These are phyloP conservation scores for Simalia tracyae DNA, from an alignment of 2,797 vertebrate species.

Conservation along the genomic window DNA sequence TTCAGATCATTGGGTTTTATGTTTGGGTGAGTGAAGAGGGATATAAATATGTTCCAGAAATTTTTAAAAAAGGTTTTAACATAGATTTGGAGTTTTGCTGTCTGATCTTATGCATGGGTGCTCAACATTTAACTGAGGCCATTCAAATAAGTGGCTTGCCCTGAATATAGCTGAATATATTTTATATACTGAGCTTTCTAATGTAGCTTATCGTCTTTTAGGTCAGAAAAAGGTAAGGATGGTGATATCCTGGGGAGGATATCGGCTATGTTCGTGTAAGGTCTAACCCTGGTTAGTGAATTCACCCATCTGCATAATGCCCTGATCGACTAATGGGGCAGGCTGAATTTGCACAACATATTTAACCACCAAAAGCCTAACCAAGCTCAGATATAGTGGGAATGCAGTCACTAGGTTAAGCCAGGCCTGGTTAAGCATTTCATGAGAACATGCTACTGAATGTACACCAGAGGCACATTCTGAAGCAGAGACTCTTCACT, in stretches of 20 bases:
- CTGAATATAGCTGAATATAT: background rate
- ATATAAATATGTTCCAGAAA: background rate
- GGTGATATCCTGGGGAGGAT: background rate
- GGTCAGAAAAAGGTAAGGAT: background rate
- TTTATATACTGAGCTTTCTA: background rate
- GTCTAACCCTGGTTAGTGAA: background rate
- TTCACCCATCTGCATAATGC: background rate
- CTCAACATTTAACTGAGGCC: background rate
- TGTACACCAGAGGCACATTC: background rate
- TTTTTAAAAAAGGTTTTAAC: background rate
- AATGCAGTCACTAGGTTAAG: background rate
- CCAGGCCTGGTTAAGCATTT: background rate
- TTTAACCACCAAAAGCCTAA: background rate
- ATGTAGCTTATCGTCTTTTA: background rate
- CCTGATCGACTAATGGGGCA: background rate
- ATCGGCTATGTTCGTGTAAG: background rate
- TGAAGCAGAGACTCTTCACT: background rate
- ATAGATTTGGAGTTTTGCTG: background rate
- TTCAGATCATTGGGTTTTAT: background rate
- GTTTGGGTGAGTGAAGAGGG: background rate
- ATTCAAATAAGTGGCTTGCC: background rate
- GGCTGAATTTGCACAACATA: background rate
- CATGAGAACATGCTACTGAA: background rate
- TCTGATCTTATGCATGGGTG: background rate
- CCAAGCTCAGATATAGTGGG: background rate